Percentiles rank a stretch among this genome's conserved stretches.
phyloP scores from a whole-genome alignment of 2,113 vertebrate species.

The Onychostoma macrolepis region DNA sequence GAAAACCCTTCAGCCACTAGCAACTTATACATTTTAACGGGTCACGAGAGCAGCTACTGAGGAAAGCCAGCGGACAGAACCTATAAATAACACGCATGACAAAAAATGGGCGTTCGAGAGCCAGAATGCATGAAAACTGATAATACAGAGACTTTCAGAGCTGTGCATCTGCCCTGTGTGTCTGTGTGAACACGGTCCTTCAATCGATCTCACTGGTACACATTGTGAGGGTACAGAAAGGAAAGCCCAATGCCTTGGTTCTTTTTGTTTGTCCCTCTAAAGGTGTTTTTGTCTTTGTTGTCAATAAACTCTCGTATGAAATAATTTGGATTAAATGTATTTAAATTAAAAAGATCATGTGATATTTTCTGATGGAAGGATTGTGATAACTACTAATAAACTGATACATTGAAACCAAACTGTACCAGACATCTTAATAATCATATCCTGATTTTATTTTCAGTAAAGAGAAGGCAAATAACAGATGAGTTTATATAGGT shows the following conservation, averaged over 20 bases:
- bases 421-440: not conserved
- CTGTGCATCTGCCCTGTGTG: no score
- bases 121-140: not conserved
- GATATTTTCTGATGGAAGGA: not conserved
- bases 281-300: not conserved
- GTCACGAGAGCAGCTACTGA: conserved; percentile 89
- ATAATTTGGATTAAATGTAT: not conserved
- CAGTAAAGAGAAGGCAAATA: not conserved
- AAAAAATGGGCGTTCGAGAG: not conserved
- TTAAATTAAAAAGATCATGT: conserved; percentile 9
- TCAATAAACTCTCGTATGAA: not conserved
- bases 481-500: not conserved
- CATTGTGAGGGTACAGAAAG: conserved; percentile 16
- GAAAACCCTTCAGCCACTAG: conserved; percentile 79
- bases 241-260: not conserved
- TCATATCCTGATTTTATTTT: not conserved
- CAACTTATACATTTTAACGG: conserved; percentile 88
- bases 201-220: conserved; percentile 27
- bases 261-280: not conserved
- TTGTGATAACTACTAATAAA: conserved; percentile 4
- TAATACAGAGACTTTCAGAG: not conserved
- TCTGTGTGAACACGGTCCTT: not conserved
- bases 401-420: conserved; percentile 2
- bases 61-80: not conserved
- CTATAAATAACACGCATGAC: not conserved